These are phyloP conservation scores for Drosophila pachea DNA, from an alignment of 1,140 invertebrate species.

Conservation along the genomic window DNA sequence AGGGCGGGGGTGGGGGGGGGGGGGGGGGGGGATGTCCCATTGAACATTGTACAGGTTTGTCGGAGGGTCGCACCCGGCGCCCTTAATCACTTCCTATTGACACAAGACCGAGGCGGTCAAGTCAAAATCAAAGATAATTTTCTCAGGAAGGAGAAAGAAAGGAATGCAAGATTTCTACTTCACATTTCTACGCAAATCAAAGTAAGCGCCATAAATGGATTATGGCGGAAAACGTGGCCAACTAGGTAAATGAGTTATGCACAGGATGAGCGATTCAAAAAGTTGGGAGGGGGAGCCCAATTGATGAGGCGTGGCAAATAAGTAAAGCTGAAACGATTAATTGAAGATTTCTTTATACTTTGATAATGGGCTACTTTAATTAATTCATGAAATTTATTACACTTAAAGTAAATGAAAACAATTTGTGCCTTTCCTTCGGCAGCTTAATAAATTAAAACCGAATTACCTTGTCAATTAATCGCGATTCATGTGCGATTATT, in stretches of 20 bases:
- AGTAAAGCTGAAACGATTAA: slow-evolving; percentile 31
- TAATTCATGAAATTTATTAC: not conserved
- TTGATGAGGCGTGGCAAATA: slow-evolving; percentile 12
- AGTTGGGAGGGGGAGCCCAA: not conserved
- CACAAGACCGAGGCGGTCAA: slow-evolving; percentile 56
- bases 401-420: slow-evolving; percentile 3
- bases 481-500: too few species aligned
- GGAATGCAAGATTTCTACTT: not conserved
- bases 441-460: not conserved
- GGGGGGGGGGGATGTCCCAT: not conserved
- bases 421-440: not conserved
- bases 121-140: slow-evolving; percentile 74
- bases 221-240: slow-evolving; percentile 38
- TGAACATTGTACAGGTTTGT: not conserved
- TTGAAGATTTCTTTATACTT: slow-evolving; percentile 24
- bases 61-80: slow-evolving; percentile 37
- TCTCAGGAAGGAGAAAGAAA: slow-evolving; percentile 30
- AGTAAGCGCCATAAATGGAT: slow-evolving; percentile 72
- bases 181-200: slow-evolving; percentile 51
- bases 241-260: slow-evolving; percentile 61
- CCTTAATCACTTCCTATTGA: slow-evolving; percentile 74
- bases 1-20: not conserved
- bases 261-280: not conserved
- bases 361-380: not conserved
- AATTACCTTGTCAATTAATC: too few species aligned